Evolutionary conservation across 2,797 vertebrate genomes (phyloP).

Genomic region (Diglossa cyanea): DNA sequence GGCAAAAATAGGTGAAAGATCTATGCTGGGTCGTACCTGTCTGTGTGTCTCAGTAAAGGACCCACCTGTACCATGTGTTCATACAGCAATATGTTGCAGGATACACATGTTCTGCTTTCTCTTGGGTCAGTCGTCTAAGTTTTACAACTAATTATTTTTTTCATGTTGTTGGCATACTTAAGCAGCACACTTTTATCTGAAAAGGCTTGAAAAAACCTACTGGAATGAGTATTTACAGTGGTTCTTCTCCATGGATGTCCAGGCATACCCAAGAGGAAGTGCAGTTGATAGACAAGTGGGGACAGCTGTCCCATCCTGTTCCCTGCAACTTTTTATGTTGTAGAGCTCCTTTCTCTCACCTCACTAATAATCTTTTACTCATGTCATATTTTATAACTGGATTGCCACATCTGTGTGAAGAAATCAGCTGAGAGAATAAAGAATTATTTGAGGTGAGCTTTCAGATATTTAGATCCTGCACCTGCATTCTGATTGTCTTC

Average conservation of each 20-base stretch:
- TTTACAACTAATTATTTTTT: neutral
- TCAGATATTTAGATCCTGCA: neutral
- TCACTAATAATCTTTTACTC: neutral
- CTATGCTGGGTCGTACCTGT: neutral
- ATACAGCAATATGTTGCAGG: neutral
- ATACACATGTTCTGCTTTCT: neutral
- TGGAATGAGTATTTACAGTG: accelerated
- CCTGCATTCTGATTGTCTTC: neutral
- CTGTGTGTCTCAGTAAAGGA: neutral
- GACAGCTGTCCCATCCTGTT: neutral
- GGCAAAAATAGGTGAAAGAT: neutral
- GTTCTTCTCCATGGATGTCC: neutral
- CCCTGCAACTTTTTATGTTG: neutral
- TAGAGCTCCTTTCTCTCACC: neutral
- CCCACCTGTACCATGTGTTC: neutral
- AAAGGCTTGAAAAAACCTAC: accelerated
- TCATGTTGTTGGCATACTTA: neutral
- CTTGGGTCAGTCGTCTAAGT: neutral
- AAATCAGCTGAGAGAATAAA: neutral
- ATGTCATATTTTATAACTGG: neutral
- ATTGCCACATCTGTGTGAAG: neutral
- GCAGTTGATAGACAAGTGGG: neutral
- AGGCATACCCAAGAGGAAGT: neutral
- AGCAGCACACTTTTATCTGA: neutral
- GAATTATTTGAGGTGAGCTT: neutral